These are phyloP conservation scores for Anorthoa munda DNA, from an alignment of 2,888 invertebrate genomes.

Conservation along the genomic window DNA sequence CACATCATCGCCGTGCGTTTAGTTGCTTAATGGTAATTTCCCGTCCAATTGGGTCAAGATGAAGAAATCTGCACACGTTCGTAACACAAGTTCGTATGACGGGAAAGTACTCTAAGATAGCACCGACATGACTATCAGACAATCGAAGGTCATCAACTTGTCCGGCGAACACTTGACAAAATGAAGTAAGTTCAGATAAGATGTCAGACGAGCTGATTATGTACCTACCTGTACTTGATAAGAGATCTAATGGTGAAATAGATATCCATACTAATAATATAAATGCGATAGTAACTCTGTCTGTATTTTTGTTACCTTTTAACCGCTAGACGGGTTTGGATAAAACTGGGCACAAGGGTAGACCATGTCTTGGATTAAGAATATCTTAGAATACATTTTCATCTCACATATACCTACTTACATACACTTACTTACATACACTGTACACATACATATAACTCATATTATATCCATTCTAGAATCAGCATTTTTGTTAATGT, in stretches of 20 bases:
- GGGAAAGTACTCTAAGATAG: slow-evolving; percentile 16
- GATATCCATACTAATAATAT: neutral
- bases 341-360: too few species aligned
- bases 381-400: too few species aligned
- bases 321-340: too few species aligned
- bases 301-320: too few species aligned
- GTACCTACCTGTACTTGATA: slow-evolving; percentile 28
- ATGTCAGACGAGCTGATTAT: slow-evolving; percentile 47
- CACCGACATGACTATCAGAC: slow-evolving; percentile 48
- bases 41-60: slow-evolving; percentile 15
- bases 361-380: too few species aligned
- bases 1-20: neutral
- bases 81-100: slow-evolving; percentile 2
- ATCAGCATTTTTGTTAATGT: too few species aligned
- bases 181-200: slow-evolving; percentile 49
- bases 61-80: slow-evolving; percentile 16
- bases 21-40: neutral
- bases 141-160: slow-evolving; percentile 56
- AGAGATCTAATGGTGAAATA: slow-evolving; percentile 29
- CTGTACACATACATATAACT: too few species aligned
- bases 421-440: too few species aligned
- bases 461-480: too few species aligned
- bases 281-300: too few species aligned
- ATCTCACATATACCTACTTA: too few species aligned
- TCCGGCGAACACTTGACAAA: slow-evolving; percentile 36